Conservation (phyloP, 2,113 vertebrate genomes). For the Genyomyrus donnyi region DNA sequence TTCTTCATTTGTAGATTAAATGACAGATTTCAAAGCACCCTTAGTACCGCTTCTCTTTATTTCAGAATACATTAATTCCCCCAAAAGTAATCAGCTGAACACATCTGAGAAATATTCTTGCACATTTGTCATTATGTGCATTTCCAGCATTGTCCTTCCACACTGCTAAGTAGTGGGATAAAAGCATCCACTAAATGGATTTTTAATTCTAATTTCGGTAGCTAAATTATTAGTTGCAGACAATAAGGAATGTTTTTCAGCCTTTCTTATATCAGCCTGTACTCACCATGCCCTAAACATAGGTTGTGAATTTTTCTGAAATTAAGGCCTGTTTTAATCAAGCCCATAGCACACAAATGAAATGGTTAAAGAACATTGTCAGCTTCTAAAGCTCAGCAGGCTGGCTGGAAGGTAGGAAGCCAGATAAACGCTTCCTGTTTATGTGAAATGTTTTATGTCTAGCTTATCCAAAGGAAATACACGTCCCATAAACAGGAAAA, state of each 20-base stretch:
- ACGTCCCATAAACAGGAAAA: background rate
- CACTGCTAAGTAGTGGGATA: background rate
- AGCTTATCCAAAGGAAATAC: background rate
- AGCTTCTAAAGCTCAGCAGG: background rate
- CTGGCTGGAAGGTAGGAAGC: background rate
- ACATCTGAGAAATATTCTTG: slow-evolving; percentile 7
- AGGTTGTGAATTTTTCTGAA: background rate
- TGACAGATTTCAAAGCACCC: slow-evolving; percentile 3
- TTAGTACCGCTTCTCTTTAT: background rate
- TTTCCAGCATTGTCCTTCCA: background rate
- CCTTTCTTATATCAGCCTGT: background rate
- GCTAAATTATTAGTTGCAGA: background rate
- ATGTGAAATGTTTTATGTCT: background rate
- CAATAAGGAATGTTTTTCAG: background rate
- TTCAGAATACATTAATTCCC: background rate
- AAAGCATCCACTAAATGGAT: background rate
- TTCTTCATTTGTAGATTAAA: slow-evolving; percentile 2
- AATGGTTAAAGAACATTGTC: background rate
- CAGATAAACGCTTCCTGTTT: background rate
- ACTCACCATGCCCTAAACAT: background rate
- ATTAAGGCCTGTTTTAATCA: background rate
- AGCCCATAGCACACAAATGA: background rate
- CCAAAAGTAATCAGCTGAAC: background rate
- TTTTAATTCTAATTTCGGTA: background rate
- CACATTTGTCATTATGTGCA: background rate